Evolutionary conservation across 1,140 invertebrate genomes (phyloP), one percentile per base, ranked within the genome.

Genomic region (Homalodisca vitripennis): DNA sequence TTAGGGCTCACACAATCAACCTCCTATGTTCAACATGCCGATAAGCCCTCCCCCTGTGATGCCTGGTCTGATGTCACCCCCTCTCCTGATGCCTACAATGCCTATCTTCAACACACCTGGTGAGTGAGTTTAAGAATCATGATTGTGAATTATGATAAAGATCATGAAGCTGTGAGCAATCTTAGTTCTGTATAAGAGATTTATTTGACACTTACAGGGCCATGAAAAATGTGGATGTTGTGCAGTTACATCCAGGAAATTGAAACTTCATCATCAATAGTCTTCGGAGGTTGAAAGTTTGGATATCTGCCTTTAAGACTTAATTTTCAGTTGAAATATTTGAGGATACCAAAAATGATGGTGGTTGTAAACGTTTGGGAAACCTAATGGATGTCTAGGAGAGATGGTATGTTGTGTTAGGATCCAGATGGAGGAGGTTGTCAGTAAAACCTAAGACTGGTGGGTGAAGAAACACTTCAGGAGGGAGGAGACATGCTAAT

Each of bases 21-120:
- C 73, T 3, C 57, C 74, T 13, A 74, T 66, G 72, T 79, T 74
- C 66, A 76, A 73, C 34, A 75, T 80, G 53, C 77, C 79, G 3
- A 79, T 81, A 63, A 72, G 75, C 10, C 75, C 74, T 14, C 76
- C 79, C 3, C 78, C 78, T 0, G 71, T 78, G 2, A 73, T 79
- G 72, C 82, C 83, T 29, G 81, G 80, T 1, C 82, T 86, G 20
- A 83, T 89, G 76, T 86, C 84, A 73, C 85, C 86, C 2, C 82
- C 84, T 0, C 80, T 88, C 77, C 83, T 88, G 78, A 86, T 88
- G 83, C 86, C 85, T 66, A 20, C 77, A 14, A 73, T 80, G 63
- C 78, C 78, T 34, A 73, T 79, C 22, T 79, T 77, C 71, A 78
- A 76, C 63, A 73, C 78, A 67, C 74, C 77, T 75, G 78, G 78